These are phyloP conservation scores for Chrysaora quinquecirrha DNA, from an alignment of 30 jellyfish, hydroid and myxozoan species.

Conservation along the genomic window DNA sequence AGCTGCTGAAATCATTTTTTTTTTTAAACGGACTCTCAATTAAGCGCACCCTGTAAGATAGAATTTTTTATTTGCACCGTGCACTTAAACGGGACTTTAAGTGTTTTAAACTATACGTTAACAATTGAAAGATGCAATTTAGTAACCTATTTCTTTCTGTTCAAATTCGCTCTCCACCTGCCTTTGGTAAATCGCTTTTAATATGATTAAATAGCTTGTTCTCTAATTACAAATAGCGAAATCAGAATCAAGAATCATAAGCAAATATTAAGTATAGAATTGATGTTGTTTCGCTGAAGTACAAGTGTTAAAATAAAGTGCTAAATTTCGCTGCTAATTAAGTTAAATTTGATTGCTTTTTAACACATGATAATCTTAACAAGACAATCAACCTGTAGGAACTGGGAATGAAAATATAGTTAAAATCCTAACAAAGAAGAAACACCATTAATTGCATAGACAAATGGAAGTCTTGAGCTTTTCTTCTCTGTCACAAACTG, in stretches of 20 bases:
- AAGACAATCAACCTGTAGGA: background rate
- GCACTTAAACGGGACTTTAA: too few relatives aligned
- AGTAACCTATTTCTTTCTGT: too few relatives aligned
- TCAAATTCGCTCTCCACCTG: background rate
- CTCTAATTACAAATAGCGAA: background rate
- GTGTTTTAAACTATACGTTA: too few relatives aligned
- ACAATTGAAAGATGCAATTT: too few relatives aligned
- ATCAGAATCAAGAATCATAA: background rate
- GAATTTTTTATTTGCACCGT: too few relatives aligned
- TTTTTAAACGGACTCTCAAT: too few relatives aligned
- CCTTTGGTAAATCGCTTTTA: background rate
- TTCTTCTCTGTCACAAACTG: too few relatives aligned
- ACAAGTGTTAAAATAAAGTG: background rate
- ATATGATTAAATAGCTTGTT: background rate
- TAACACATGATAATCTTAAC: background rate
- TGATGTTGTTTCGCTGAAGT: background rate
- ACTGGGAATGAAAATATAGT: background rate
- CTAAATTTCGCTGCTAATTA: background rate
- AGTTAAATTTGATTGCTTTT: background rate
- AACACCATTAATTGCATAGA: background rate
- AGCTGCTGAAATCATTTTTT: too few relatives aligned
- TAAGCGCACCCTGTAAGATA: too few relatives aligned
- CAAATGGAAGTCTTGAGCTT: background rate
- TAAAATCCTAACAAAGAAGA: too few relatives aligned
- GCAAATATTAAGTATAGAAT: background rate